Conservation (phyloP, 2,888 invertebrate species). For the Malacosoma neustria region DNA sequence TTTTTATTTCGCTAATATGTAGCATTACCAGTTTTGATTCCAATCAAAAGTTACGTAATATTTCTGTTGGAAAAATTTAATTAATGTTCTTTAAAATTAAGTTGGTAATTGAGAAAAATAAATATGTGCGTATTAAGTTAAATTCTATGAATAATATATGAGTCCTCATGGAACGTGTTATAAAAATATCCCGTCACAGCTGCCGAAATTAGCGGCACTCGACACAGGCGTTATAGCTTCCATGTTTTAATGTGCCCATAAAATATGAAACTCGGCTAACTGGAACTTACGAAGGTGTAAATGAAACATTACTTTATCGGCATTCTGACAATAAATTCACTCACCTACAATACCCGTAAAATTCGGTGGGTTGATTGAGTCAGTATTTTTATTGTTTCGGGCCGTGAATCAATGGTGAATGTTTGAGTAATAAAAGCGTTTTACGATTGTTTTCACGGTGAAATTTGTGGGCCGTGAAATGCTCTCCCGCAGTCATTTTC, state of each 20-base stretch:
- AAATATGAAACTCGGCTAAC: constrained; percentile 23
- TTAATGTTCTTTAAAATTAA: too few relatives aligned
- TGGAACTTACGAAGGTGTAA: constrained; percentile 46
- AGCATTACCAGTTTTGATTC: too few relatives aligned
- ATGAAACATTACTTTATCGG: constrained; percentile 60
- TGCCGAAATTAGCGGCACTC: background rate
- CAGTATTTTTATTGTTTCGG: constrained; percentile 72
- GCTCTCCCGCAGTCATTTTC: constrained; percentile 54
- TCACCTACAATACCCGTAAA: constrained; percentile 65
- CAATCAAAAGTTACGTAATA: too few relatives aligned
- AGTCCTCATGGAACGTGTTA: background rate
- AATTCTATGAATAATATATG: too few relatives aligned
- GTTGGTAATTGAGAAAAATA: too few relatives aligned
- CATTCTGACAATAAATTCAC: constrained; percentile 56
- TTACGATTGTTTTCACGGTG: constrained; percentile 72
- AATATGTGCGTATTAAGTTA: too few relatives aligned
- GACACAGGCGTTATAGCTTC: constrained; percentile 4
- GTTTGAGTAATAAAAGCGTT: constrained; percentile 68
- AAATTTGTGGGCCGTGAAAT: constrained; percentile 71
- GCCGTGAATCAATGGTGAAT: constrained; percentile 71
- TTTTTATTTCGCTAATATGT: too few relatives aligned
- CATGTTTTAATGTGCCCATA: constrained; percentile 16
- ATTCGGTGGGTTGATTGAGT: constrained; percentile 69
- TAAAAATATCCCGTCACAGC: background rate
- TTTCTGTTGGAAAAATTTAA: too few relatives aligned